Conservation (phyloP, 1,140 invertebrate genomes). For the silkworm (Bombyx mori) region ASM3026992v2 NC_085112.1:6537001-6537500, state of each 20-base stretch:
- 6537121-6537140: too few relatives aligned
- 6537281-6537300: slow-evolving; percentile 58
- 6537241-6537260: slow-evolving; percentile 21
- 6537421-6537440: slow-evolving; percentile 25
- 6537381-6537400: slow-evolving; percentile 35
- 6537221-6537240: neutral
- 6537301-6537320: slow-evolving; percentile 47
- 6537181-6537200: too few relatives aligned
- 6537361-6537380: slow-evolving; percentile 63
- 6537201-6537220: too few relatives aligned
- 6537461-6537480: slow-evolving; percentile 33
- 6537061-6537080: too few relatives aligned
- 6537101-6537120: too few relatives aligned
- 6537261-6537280: slow-evolving; percentile 34
- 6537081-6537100: too few relatives aligned
- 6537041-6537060: too few relatives aligned
- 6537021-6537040: too few relatives aligned
- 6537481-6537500: slow-evolving; percentile 34
- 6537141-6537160: too few relatives aligned
- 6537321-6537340: slow-evolving; percentile 68
- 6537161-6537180: too few relatives aligned
- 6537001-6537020: too few relatives aligned
- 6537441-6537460: slow-evolving; percentile 19
- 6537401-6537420: slow-evolving; percentile 45
- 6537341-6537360: slow-evolving; percentile 58